Percentiles rank a stretch among this genome's conserved stretches.
Evolutionary conservation across 2,797 vertebrate genomes (phyloP).

Genomic region (Orestias chungarensis): DNA sequence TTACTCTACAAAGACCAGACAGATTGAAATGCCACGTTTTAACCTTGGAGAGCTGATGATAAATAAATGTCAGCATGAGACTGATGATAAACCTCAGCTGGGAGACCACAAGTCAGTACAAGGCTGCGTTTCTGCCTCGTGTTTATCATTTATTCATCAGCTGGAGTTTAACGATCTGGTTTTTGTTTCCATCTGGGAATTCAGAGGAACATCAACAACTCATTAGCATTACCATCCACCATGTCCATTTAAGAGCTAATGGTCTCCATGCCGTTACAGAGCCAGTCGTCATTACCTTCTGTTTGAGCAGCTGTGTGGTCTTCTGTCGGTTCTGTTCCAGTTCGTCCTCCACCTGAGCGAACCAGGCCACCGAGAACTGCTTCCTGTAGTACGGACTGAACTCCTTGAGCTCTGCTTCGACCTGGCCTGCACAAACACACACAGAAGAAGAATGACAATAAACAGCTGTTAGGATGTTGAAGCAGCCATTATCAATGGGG

Average conservation of each 20-base stretch:
- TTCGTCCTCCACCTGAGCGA: slow-evolving; percentile 83
- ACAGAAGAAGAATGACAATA: not conserved
- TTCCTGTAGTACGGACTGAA: slow-evolving; percentile 86
- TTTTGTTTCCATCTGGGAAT: not conserved
- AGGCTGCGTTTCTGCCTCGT: too few species aligned
- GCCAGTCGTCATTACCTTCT: slow-evolving; percentile 73
- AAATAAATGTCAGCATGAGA: too few species aligned
- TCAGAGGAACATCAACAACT: not conserved
- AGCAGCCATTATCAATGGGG: not conserved
- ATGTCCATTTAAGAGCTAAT: not conserved
- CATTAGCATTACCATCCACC: too few species aligned
- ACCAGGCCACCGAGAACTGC: slow-evolving; percentile 85
- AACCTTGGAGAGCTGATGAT: too few species aligned
- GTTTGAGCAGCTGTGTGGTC: slow-evolving; percentile 83
- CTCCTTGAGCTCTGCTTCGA: slow-evolving; percentile 82
- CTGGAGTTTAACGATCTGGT: too few species aligned
- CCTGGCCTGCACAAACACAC: slow-evolving; percentile 74
- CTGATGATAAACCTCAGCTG: not conserved
- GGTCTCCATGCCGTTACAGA: too few species aligned
- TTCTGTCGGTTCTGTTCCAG: slow-evolving; percentile 82
- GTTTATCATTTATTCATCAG: slow-evolving; percentile 13
- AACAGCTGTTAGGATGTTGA: too few species aligned
- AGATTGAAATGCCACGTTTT: not conserved
- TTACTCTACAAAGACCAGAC: not conserved
- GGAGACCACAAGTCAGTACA: too few species aligned